A percentile compares a stretch with the other conserved stretches of the same genome.
Evolutionary conservation across 2,797 vertebrate genomes (phyloP).

Genomic region (Menidia menidia): DNA sequence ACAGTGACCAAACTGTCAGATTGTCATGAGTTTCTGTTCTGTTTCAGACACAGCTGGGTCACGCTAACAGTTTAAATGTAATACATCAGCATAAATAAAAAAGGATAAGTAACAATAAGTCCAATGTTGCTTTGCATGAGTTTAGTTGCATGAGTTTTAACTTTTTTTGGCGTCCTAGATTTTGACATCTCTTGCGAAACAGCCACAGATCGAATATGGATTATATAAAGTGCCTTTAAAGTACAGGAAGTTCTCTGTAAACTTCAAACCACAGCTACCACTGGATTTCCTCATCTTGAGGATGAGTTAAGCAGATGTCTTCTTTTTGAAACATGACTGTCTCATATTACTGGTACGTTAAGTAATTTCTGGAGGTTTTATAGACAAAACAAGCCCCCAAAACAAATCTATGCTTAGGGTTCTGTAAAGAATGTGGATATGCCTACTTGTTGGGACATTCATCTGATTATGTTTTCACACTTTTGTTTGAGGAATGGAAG

Average conservation of each 20-base stretch:
- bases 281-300: slow-evolving; percentile 1
- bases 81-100: not conserved
- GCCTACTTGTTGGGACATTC: not conserved
- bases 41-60: not conserved
- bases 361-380: not conserved
- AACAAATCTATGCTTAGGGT: not conserved
- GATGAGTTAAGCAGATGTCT: slow-evolving; percentile 25
- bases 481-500: too few species aligned
- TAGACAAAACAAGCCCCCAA: not conserved
- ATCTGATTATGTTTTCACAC: too few species aligned
- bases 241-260: not conserved
- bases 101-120: not conserved
- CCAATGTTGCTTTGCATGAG: not conserved
- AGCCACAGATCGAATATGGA: not conserved
- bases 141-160: not conserved
- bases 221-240: not conserved
- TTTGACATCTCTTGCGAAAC: not conserved
- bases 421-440: not conserved
- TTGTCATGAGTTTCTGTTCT: not conserved
- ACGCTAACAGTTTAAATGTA: not conserved
- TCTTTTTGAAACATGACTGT: not conserved
- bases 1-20: not conserved
- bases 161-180: not conserved
- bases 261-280: not conserved
- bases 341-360: not conserved